Conservation (phyloP, 2,888 invertebrate species). For the Pegoplata infirma region DNA sequence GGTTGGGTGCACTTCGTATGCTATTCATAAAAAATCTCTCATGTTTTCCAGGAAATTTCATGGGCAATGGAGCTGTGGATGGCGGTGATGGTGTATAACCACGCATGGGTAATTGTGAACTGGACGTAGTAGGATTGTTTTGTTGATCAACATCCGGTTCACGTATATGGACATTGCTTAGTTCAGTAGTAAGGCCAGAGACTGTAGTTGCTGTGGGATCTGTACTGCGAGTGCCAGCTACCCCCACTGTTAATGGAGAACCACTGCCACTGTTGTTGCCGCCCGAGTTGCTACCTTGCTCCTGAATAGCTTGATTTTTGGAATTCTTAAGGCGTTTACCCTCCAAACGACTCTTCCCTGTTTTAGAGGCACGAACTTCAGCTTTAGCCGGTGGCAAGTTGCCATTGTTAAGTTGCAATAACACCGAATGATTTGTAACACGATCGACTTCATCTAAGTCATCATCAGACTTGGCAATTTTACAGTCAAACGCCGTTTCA, state of each 20-base stretch:
- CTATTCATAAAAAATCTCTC: conserved; percentile 85
- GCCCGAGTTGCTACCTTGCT: conserved; percentile 67
- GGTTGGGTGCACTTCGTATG: conserved; percentile 88
- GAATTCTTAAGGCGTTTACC: conserved; percentile 76
- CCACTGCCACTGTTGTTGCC: conserved; percentile 65
- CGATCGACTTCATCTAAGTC: conserved; percentile 89
- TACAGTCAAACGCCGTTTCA: conserved; percentile 94
- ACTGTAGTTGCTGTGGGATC: conserved; percentile 63
- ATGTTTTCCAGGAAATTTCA: conserved; percentile 86
- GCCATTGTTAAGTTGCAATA: conserved; percentile 80
- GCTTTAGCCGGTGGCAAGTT: conserved; percentile 73
- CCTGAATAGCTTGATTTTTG: conserved; percentile 76
- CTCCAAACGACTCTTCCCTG: conserved; percentile 71
- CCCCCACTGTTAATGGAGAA: conserved; percentile 51
- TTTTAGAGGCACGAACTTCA: conserved; percentile 74
- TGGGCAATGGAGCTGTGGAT: conserved; percentile 89
- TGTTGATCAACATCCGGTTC: conserved; percentile 72
- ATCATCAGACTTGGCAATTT: conserved; percentile 88
- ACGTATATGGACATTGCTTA: conserved; percentile 82
- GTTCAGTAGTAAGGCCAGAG: conserved; percentile 76
- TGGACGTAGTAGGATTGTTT: conserved; percentile 78
- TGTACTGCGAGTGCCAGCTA: conserved; percentile 58
- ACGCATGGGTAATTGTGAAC: conserved; percentile 83
- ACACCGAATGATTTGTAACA: conserved; percentile 88
- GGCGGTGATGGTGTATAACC: conserved; percentile 90